Evolutionary conservation across 35 echinoderm and acorn worm species (phyloP).

Genomic region (Apostichopus japonicus): DNA sequence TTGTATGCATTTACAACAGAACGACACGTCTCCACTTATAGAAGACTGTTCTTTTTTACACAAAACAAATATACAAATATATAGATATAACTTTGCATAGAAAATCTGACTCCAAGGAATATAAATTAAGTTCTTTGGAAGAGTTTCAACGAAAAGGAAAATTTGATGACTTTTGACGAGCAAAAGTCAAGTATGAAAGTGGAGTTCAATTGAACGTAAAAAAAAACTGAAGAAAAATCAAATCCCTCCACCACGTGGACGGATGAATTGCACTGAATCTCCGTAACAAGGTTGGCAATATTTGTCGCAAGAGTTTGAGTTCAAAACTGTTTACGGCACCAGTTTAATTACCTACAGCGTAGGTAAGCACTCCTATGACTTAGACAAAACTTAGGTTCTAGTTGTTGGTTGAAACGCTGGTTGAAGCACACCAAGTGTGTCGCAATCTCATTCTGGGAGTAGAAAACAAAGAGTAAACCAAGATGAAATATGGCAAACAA

Average conservation of each 20-base stretch:
- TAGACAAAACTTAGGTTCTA: background rate
- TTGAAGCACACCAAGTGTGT: background rate
- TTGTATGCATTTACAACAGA: background rate
- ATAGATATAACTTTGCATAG: conserved; percentile 52
- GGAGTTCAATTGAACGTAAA: conserved; percentile 62
- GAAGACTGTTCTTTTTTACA: conserved; percentile 17
- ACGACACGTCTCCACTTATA: background rate
- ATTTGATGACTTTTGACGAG: no score
- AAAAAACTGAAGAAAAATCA: conserved; percentile 9
- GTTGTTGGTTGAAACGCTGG: background rate
- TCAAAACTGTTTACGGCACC: conserved; percentile 57
- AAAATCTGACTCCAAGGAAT: conserved; percentile 62
- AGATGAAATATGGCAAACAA: background rate
- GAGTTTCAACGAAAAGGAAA: conserved; percentile 53
- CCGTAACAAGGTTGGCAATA: conserved; percentile 62
- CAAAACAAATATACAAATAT: conserved; percentile 46
- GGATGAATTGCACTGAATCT: conserved; percentile 66
- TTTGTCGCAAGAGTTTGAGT: conserved; percentile 44
- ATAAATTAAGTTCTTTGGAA: conserved; percentile 73
- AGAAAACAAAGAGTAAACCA: background rate
- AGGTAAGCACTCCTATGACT: conserved; percentile 52
- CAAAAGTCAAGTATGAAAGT: conserved; percentile 56
- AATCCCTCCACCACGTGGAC: conserved; percentile 62
- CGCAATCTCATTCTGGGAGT: background rate
- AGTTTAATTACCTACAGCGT: conserved; percentile 20